These are phyloP conservation scores for Notiomystis cincta DNA, from an alignment of 2,113 vertebrate genomes.

Conservation along the genomic window DNA sequence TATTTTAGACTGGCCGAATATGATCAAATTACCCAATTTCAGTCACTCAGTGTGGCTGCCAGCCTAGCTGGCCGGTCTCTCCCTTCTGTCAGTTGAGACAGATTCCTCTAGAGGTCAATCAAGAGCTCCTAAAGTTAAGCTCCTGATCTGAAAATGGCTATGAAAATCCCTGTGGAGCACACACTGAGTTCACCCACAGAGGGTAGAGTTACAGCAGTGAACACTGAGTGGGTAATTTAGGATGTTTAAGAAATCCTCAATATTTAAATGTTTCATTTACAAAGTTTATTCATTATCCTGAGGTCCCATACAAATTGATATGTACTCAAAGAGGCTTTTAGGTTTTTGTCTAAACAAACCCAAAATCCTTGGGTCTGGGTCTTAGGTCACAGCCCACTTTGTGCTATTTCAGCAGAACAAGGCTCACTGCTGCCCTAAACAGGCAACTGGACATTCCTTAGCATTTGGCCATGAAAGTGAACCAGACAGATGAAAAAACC, in stretches of 20 bases:
- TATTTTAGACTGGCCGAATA: background rate
- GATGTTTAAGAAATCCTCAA: background rate
- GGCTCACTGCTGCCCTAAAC: background rate
- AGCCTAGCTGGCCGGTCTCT: background rate
- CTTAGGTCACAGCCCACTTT: background rate
- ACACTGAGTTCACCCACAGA: rapidly evolving
- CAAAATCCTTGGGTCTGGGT: background rate
- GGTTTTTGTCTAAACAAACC: background rate
- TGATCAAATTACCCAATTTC: background rate
- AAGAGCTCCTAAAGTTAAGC: background rate
- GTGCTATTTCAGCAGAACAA: background rate
- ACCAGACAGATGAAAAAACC: background rate
- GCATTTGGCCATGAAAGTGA: background rate
- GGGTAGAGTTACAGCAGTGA: background rate
- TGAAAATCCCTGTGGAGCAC: background rate
- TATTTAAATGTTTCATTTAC: background rate
- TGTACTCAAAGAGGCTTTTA: background rate
- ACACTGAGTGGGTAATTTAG: background rate
- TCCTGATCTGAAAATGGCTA: background rate
- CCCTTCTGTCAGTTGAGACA: background rate
- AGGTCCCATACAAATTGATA: background rate
- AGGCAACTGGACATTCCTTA: background rate
- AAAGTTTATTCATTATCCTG: background rate
- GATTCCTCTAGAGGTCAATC: constrained; percentile 10
- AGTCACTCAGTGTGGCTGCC: background rate